A percentile compares a stretch with the other conserved stretches of the same genome.
These are phyloP conservation scores for Smutsia gigantea DNA, from an alignment of 2,797 vertebrate genomes.

Conservation along the genomic window DNA sequence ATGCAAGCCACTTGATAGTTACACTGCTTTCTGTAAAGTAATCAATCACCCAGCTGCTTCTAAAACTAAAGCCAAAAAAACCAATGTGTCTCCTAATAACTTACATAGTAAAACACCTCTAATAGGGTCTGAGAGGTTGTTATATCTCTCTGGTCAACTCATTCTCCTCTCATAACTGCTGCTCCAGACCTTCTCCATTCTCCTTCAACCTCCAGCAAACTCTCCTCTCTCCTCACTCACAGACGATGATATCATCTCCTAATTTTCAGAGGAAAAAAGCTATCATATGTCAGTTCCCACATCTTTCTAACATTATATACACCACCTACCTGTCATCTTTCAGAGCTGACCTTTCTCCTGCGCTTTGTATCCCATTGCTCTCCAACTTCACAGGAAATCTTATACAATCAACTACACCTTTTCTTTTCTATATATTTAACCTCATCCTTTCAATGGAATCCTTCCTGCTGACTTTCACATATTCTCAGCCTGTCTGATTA, in stretches of 20 bases:
- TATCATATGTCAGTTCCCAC: neutral
- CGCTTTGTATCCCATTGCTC: neutral
- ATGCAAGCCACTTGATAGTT: neutral
- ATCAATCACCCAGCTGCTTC: neutral
- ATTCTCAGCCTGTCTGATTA: conserved; percentile 5
- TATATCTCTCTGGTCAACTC: neutral
- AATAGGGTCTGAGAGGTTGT: neutral
- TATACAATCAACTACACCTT: neutral
- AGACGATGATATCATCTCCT: neutral
- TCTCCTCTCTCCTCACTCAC: neutral
- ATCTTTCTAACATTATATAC: conserved; percentile 13
- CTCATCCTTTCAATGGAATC: neutral
- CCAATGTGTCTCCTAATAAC: neutral
- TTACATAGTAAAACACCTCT: neutral
- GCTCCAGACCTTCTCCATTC: neutral
- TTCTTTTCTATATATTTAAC: neutral
- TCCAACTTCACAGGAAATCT: neutral
- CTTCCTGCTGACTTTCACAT: neutral
- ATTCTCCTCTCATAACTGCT: neutral
- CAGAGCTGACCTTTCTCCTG: neutral
- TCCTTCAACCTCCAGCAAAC: conserved; percentile 6
- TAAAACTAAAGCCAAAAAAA: conserved; percentile 30
- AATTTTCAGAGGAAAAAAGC: neutral
- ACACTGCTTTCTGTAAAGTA: neutral
- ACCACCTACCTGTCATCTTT: neutral